Evolutionary conservation across 2,888 invertebrate genomes (phyloP), one percentile per base, ranked within the genome.

Genomic region (Netelia fuscicornis): DNA sequence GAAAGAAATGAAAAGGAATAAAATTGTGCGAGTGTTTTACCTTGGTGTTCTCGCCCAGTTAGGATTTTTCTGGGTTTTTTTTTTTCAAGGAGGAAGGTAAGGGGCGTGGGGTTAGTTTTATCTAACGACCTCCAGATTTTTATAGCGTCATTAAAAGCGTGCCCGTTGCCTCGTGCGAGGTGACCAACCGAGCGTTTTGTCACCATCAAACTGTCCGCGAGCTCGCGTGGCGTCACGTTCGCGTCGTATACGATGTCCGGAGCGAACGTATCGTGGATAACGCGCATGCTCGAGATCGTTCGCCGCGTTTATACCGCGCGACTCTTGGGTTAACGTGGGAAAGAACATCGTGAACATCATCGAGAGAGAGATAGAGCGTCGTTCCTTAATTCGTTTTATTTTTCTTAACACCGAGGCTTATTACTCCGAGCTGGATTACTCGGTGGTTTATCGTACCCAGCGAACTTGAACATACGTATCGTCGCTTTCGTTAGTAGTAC

Each of bases 111-210:
- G 87, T 88, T 88, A 87, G 87, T 86, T 86, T 89, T 89, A 90
- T 90, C 90, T 90, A 89, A 90, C 89, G 89, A 91, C 90, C 90
- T 88, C 89, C 88, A 88, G 88, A 90, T 91, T 91, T 92, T 92
- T 92, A 92, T 91, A 88, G 89, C 90, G 87, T 90, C 91, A 91
- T 92, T 91, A 92, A 92, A 91, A 81, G 76, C 79, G 67, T 70
- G 72, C 89, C 89, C 37, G 8, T 91, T 86, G 87, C 89, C 87
- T 86, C 86, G 87, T 37, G 87, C 25, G 88, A 89, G 88, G 87
- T 89, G 89, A 89, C 87, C 87, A 82, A 54, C 48, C 78, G 52
- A 64, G 75, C 70, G 76, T 80, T 82, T 71, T 80, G 70, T 77
- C 54, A 75, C 82, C 83, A 82, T 83, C 78, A 76, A 76, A 75